Evolutionary conservation across 2,888 invertebrate genomes (phyloP), one percentile per base, ranked within the genome.

Genomic region (Dicyrtoma fusca): DNA sequence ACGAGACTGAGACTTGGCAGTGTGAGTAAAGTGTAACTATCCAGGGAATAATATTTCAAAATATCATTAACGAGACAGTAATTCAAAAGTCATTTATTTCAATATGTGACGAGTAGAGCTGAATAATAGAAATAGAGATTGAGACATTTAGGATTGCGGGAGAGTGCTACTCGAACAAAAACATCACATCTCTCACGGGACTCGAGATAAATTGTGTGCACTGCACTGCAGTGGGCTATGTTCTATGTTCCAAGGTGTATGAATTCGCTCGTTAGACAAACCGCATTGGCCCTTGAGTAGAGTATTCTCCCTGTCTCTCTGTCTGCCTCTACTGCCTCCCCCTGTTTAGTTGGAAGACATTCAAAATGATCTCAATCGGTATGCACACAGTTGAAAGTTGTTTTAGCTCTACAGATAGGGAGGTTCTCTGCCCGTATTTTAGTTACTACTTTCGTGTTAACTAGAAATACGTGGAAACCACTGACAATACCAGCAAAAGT

Each of bases 1-100:
- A 57, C 1, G 21, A 23, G 57, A n/a, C 11, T 23, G 53, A 57
- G 14, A 25, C 23, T 57, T 25, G 11, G 17, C 8, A 4, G 57
- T 11, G 14, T 57, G 34, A 34, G 34, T 34, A 3, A 34, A 34
- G 34, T 23, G 14, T 49, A 19, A 49, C 57, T 57, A 14, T 57
- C 57, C n/a, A 21, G n/a, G 51, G 42, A 44, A 61, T 19, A 25
- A 23, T 53, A 34, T 55, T 66, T 66, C 42, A 19, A 49, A 61
- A 59, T 47, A 21, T 63, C 63, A 71, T 55, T 66, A 55, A 19
- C 61, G 34, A 19, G 47, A n/a, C 25, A 59, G 25, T 59, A 72
- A 69, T 72, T 72, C 71, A 71, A 75, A 72, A 72, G 72, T 74
- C 74, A 74, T 75, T 75, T 75, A 75, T 75, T 74, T 75, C 75